Evolutionary conservation across 92 coral and sea anemone genomes (phyloP).

Genomic region (Zoanthus sociatus): DNA sequence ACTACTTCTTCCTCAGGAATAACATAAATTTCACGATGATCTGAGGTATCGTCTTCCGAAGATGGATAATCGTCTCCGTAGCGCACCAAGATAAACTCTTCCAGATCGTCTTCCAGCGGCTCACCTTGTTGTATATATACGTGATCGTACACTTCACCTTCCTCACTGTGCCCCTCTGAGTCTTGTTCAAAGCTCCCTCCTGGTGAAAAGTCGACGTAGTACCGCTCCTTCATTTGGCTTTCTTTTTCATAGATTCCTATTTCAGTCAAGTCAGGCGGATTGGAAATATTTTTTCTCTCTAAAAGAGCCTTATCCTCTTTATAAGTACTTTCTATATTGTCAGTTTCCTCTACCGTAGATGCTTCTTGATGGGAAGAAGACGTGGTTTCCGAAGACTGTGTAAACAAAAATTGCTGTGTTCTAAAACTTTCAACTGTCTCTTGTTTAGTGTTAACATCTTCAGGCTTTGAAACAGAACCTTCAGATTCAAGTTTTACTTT

Average conservation of each 20-base stretch:
- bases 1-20: constrained; percentile 86
- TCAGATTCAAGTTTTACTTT: not conserved
- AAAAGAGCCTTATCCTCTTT: constrained; percentile 8
- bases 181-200: constrained; percentile 73
- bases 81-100: constrained; percentile 85
- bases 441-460: constrained; percentile 9
- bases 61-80: constrained; percentile 72
- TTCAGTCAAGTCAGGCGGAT: constrained; percentile 34
- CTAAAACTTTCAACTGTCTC: constrained; percentile 15
- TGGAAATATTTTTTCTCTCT: constrained; percentile 11
- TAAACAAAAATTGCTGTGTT: constrained; percentile 8
- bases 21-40: constrained; percentile 89
- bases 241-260: constrained; percentile 50
- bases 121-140: constrained; percentile 82
- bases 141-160: constrained; percentile 71
- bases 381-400: not conserved
- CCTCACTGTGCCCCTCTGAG: constrained; percentile 64
- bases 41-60: constrained; percentile 76
- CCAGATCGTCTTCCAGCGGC: constrained; percentile 82
- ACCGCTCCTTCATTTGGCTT: constrained; percentile 58
- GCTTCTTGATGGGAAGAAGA: constrained; percentile 24
- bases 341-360: not conserved
- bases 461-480: constrained; percentile 2
- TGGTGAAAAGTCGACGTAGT: constrained; percentile 87
- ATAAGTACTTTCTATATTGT: not conserved